phyloP scores from a whole-genome alignment of 2,888 invertebrate species.

The Drosophila kanekoi region DNA sequence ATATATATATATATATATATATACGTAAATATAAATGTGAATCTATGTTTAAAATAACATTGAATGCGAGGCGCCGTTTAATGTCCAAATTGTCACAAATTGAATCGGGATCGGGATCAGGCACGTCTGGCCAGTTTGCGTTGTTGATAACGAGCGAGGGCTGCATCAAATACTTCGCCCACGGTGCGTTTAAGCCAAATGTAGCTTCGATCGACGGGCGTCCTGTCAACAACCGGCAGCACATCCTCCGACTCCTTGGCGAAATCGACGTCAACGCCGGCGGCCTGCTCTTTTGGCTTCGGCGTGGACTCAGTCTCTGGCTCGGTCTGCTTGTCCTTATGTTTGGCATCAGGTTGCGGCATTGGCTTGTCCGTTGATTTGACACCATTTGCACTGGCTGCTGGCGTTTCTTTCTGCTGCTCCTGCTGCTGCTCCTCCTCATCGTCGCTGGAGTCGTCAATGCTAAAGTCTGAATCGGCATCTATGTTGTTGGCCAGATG shows the following conservation, averaged over 20 bases:
- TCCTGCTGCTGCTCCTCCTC: constrained; percentile 56
- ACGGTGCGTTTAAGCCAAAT: constrained; percentile 95
- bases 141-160: constrained; percentile 90
- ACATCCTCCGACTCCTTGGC: constrained; percentile 1
- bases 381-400: not conserved
- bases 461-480: constrained; percentile 90
- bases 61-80: too few relatives aligned
- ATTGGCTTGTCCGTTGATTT: not conserved
- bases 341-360: not conserved
- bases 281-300: not conserved
- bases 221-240: constrained; percentile 15
- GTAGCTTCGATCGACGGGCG: constrained; percentile 57
- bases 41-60: constrained; percentile 41
- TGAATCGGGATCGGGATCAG: constrained; percentile 24
- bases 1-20: constrained; percentile 20
- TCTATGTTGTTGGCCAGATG: constrained; percentile 88
- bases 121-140: constrained; percentile 87
- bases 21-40: constrained; percentile 5
- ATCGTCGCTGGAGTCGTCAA: constrained; percentile 85
- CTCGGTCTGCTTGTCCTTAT: constrained; percentile 11
- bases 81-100: constrained; percentile 7
- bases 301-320: not conserved
- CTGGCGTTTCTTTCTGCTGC: not conserved
- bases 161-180: constrained; percentile 91
- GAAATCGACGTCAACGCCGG: not conserved